phyloP scores from a whole-genome alignment of 2,113 vertebrate species.

The Xenus cinereus region DNA sequence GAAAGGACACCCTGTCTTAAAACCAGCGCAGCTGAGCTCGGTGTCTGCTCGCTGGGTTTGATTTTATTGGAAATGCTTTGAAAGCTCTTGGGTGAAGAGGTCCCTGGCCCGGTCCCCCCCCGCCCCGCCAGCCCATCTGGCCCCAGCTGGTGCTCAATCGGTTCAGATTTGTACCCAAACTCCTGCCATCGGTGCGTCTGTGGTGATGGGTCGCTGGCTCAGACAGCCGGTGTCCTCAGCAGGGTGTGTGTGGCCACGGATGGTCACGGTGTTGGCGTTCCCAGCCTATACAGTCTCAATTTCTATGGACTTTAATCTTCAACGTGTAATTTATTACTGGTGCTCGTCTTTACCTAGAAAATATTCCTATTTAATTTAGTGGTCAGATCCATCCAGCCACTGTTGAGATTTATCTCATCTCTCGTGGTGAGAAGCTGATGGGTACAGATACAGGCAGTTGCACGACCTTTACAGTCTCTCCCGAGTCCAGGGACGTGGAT shows the following conservation, averaged over 20 bases:
- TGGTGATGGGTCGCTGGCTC: rapidly evolving
- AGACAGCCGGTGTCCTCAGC: rapidly evolving
- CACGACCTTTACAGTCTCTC: neutral
- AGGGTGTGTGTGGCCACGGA: neutral
- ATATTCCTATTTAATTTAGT: neutral
- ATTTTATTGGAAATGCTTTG: neutral
- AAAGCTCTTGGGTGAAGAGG: neutral
- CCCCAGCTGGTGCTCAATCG: neutral
- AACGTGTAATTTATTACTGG: neutral
- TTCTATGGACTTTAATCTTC: neutral
- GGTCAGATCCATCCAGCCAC: neutral
- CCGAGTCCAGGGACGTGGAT: rapidly evolving
- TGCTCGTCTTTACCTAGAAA: neutral
- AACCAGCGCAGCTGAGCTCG: neutral
- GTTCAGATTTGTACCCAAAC: neutral
- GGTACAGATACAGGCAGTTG: neutral
- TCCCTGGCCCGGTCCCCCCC: neutral
- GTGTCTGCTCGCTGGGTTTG: neutral
- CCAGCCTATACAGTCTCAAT: neutral
- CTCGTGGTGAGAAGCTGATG: neutral
- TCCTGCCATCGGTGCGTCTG: too few species aligned
- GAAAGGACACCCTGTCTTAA: neutral
- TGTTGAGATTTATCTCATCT: neutral
- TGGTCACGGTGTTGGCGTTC: neutral
- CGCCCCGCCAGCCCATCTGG: neutral